A percentile compares a stretch with the other conserved stretches of the same genome.
These are phyloP conservation scores for Dioctria linearis DNA, from an alignment of 2,888 invertebrate genomes.

Conservation along the genomic window DNA sequence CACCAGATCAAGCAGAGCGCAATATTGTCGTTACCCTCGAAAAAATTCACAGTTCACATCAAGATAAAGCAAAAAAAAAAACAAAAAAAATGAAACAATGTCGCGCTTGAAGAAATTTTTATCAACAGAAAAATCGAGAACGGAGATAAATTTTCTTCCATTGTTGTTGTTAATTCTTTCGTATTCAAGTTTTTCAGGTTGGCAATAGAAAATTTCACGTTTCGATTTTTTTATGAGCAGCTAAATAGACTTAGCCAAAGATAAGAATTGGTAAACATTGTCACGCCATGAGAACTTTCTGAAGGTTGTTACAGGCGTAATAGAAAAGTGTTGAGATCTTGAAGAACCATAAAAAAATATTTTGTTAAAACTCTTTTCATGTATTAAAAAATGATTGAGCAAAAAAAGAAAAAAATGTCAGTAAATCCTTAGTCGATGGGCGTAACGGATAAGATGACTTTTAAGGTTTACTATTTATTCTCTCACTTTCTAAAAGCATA, in stretches of 20 bases:
- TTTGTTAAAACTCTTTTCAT: too few species aligned
- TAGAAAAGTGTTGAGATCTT: not conserved
- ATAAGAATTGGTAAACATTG: slow-evolving; percentile 14
- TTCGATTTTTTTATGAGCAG: not conserved
- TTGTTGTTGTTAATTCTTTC: slow-evolving; percentile 18
- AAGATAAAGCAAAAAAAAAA: not conserved
- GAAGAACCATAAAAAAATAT: too few species aligned
- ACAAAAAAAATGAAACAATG: slow-evolving; percentile 5
- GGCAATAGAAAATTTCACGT: slow-evolving; percentile 33
- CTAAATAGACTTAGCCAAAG: not conserved
- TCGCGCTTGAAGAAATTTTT: slow-evolving; percentile 18
- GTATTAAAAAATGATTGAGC: too few species aligned
- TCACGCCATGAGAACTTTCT: slow-evolving; percentile 30
- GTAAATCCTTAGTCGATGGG: too few species aligned
- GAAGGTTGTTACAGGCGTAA: slow-evolving; percentile 11
- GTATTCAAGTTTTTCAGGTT: not conserved
- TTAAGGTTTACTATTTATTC: too few species aligned
- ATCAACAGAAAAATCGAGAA: slow-evolving; percentile 9
- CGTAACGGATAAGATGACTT: too few species aligned
- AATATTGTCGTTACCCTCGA: not conserved
- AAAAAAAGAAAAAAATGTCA: too few species aligned
- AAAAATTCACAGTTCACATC: too few species aligned
- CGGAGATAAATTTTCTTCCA: not conserved
- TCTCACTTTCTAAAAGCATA: too few species aligned
- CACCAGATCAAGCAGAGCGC: too few species aligned